Percentiles rank a stretch among this genome's conserved stretches.
Conservation (phyloP, 2,888 invertebrate genomes). For the Sarcophaga rosellei region DNA sequence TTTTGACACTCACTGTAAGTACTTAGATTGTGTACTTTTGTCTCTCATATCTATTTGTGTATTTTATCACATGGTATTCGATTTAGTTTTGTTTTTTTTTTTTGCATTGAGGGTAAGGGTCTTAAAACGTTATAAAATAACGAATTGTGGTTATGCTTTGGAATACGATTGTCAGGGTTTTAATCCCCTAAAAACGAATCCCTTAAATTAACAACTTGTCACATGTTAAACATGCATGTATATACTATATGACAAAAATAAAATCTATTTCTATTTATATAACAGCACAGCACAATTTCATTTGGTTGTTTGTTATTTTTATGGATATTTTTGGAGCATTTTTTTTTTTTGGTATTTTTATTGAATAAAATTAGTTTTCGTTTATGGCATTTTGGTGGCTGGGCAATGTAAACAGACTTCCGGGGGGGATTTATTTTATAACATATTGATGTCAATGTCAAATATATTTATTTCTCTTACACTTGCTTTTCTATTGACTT, state of each 20-base stretch:
- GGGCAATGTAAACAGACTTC: constrained; percentile 29
- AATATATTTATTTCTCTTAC: constrained; percentile 5
- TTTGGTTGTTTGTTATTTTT: too few species aligned
- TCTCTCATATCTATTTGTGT: too few species aligned
- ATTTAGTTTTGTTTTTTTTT: neutral
- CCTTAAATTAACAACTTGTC: constrained; percentile 7
- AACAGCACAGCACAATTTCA: too few species aligned
- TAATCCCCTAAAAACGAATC: neutral
- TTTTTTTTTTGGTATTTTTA: too few species aligned
- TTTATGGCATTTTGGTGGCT: neutral
- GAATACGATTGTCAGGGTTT: neutral
- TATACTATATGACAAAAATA: neutral
- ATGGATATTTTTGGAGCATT: neutral
- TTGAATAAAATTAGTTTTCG: neutral
- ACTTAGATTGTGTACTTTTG: too few species aligned
- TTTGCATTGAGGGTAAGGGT: neutral
- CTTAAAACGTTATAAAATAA: neutral
- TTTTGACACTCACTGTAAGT: too few species aligned
- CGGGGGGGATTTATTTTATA: constrained; percentile 37
- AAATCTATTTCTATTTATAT: neutral
- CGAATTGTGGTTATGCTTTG: neutral
- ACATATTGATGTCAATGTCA: constrained; percentile 53
- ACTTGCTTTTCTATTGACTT: neutral
- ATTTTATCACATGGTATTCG: neutral
- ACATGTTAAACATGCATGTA: neutral